Evolutionary conservation across 1,140 invertebrate species (phyloP).

Genomic region (Eupeodes corollae): DNA sequence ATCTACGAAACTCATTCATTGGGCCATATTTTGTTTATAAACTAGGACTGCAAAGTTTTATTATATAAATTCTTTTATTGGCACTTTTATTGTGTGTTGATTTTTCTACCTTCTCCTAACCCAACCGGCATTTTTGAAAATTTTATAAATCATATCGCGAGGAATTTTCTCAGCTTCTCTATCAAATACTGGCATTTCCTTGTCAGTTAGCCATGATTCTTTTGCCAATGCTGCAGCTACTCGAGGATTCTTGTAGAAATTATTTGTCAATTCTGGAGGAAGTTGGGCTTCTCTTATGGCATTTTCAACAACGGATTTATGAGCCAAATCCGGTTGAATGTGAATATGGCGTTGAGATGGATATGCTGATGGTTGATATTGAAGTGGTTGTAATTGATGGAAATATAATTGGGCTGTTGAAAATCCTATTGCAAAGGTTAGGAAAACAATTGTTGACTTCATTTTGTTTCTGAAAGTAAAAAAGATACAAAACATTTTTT

Average conservation of each 20-base stretch:
- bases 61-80: not conserved
- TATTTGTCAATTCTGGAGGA: conserved; percentile 50
- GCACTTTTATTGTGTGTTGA: no score
- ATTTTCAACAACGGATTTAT: conserved; percentile 48
- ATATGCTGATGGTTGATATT: conserved; percentile 15
- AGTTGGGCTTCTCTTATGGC: conserved; percentile 46
- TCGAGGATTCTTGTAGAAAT: conserved; percentile 63
- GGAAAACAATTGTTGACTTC: no score
- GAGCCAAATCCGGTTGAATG: conserved; percentile 28
- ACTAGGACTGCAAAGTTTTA: no score
- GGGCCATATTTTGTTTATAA: no score
- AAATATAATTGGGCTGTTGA: not conserved
- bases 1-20: no score
- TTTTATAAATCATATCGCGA: conserved; percentile 56
- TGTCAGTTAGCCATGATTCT: conserved; percentile 61
- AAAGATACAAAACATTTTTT: no score
- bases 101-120: conserved; percentile 28
- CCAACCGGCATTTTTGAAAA: conserved; percentile 59
- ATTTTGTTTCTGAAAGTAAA: no score
- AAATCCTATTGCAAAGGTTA: no score
- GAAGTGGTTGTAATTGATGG: conserved; percentile 4
- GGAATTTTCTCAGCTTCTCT: conserved; percentile 69
- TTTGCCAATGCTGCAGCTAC: conserved; percentile 58
- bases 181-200: conserved; percentile 60
- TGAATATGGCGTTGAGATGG: conserved; percentile 14